Conservation (phyloP, 1,140 invertebrate genomes). For the Chlorops oryzae region DNA sequence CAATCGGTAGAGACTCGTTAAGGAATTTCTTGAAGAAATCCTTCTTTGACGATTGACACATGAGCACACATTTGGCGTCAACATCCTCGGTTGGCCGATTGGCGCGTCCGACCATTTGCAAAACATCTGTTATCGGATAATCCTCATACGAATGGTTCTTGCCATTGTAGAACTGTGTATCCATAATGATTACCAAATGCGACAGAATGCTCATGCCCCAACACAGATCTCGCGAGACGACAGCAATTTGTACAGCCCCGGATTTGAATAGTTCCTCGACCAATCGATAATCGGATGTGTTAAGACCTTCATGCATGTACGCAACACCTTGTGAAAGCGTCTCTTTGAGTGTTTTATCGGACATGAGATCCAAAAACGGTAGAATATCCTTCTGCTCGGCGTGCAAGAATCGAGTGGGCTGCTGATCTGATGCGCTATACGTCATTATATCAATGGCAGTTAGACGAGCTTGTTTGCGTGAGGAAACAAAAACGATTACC, state of each 20-base stretch:
- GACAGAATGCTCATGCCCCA: constrained; percentile 85
- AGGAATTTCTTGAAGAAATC: constrained; percentile 99
- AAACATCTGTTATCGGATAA: constrained; percentile 93
- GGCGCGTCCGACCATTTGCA: constrained; percentile 95
- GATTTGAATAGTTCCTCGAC: constrained; percentile 91
- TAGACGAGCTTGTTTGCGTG: constrained; percentile 84
- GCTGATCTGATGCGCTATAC: constrained; percentile 81
- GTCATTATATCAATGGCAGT: constrained; percentile 94
- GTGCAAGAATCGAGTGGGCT: constrained; percentile 81
- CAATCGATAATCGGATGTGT: constrained; percentile 72
- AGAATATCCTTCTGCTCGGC: constrained; percentile 79
- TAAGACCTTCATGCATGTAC: constrained; percentile 93
- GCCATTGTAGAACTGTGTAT: constrained; percentile 96
- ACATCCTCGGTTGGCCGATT: constrained; percentile 86
- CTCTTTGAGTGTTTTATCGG: constrained; percentile 83
- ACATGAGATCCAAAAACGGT: constrained; percentile 79
- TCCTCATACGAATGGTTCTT: constrained; percentile 92
- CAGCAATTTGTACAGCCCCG: constrained; percentile 89
- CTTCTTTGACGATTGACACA: constrained; percentile 97
- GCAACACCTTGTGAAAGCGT: constrained; percentile 90
- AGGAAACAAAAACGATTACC: constrained; percentile 94
- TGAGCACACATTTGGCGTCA: constrained; percentile 91
- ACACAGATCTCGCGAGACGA: constrained; percentile 83
- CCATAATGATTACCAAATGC: constrained; percentile 94
- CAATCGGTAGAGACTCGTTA: constrained; percentile 95